Evolutionary conservation across 2,888 invertebrate species (phyloP), one percentile per base, ranked within the genome.

Genomic region (Rutpela maculata): DNA sequence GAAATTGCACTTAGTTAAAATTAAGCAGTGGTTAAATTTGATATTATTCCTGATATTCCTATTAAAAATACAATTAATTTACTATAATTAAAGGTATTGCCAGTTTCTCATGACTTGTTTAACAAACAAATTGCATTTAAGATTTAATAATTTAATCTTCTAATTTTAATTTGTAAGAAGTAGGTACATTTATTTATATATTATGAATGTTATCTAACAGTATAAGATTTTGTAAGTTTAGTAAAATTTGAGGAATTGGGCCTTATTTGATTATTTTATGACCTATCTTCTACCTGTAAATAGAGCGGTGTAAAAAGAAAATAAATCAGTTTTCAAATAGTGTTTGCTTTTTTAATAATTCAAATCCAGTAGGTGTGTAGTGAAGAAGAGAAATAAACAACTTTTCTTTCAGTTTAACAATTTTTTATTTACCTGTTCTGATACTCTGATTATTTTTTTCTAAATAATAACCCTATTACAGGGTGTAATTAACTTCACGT

Each of bases 261-360:
- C 63, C 72, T 72, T 72, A 72, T 50, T 63, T 63, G 22, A 63
- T 43, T 19, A 72, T 63, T 19, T 63, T 63, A 55, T 43, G 55
- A 63, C 63, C 72, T 63, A 63, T 26, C 60, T 68, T 75, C 38
- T 75, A 67, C 22, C 55, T 75, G 75, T 75, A 75, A 26, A 75
- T 69, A 75, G 55, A 75, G 59, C 67, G 31, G 56, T 75, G 69
- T 69, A 69, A 35, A 59, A 60, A 62, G 62, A 38, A 68, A 75
- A 75, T 76, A 76, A 76, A 76, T 57, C 38, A 70, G 50, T 71
- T 75, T 75, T 65, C 50, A 63, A 75, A 55, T 60, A 56, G 22
- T 60, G 5, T 18, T 43, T 18, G n/a, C 19, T 18, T 26, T 55
- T 59, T 59, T 69, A 9, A 35, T 35, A 35, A 9, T 9, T 7